Percentiles rank a stretch among this genome's conserved stretches.
These are phyloP conservation scores for Petroica traversi DNA, from an alignment of 2,113 vertebrate species.

Conservation along the genomic window DNA sequence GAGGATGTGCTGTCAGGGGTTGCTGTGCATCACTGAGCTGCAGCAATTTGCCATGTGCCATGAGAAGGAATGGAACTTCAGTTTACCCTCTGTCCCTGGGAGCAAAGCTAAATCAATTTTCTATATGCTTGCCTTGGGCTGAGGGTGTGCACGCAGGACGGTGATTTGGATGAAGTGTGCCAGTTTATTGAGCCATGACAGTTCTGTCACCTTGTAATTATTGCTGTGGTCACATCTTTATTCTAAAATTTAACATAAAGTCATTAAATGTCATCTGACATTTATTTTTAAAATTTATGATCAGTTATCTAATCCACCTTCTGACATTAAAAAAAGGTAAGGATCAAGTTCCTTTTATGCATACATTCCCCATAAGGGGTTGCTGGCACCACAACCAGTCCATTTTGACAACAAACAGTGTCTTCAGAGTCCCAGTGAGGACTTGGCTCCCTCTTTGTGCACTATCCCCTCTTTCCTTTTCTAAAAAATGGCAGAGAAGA, in stretches of 20 bases:
- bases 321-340: neutral
- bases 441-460: neutral
- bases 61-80: neutral
- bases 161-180: neutral
- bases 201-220: neutral
- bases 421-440: neutral
- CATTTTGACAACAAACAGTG: neutral
- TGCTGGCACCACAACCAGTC: neutral
- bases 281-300: neutral
- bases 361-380: neutral
- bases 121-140: neutral
- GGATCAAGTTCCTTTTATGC: neutral
- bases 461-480: neutral
- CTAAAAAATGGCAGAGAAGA: neutral
- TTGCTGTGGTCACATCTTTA: neutral
- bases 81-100: neutral
- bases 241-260: neutral
- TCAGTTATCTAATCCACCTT: neutral
- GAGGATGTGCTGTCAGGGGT: neutral
- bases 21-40: neutral
- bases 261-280: neutral
- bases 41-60: neutral
- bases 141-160: accelerated
- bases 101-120: neutral
- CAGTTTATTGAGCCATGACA: neutral